These are phyloP conservation scores for Aurelia aurita complex sp. Pacific DNA, from an alignment of 30 jellyfish, hydroid and myxozoan species.

Conservation along the genomic window DNA sequence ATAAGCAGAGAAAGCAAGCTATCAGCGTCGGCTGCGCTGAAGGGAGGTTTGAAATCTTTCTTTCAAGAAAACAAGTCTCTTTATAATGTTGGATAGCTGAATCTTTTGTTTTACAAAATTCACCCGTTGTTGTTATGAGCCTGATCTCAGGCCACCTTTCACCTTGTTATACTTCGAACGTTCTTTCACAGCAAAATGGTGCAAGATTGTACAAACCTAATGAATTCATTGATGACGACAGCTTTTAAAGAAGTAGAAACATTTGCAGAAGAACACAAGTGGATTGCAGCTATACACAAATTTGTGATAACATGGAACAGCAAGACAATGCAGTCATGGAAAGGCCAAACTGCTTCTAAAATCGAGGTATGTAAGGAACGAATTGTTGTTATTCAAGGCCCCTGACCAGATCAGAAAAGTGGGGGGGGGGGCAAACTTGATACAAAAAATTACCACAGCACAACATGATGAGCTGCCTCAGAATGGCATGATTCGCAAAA, in stretches of 20 bases:
- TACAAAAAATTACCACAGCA: too few relatives aligned
- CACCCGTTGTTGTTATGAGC: background rate
- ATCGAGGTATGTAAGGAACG: conserved; percentile 44
- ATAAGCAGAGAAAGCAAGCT: background rate
- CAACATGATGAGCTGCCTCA: too few relatives aligned
- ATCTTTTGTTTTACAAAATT: background rate
- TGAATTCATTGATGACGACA: conserved; percentile 34
- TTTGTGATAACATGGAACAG: conserved; percentile 66
- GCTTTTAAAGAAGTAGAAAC: conserved; percentile 44
- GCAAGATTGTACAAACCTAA: conserved; percentile 22
- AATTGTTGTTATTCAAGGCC: background rate
- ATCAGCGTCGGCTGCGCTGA: background rate
- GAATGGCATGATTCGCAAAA: too few relatives aligned
- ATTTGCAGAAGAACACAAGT: conserved; percentile 39
- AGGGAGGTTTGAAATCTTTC: background rate
- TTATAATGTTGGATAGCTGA: background rate
- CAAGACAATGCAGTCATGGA: conserved; percentile 50
- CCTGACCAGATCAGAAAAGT: too few relatives aligned
- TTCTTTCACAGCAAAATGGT: conserved; percentile 16
- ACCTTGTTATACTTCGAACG: background rate
- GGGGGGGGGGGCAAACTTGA: too few relatives aligned
- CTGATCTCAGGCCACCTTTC: background rate
- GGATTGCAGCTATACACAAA: conserved; percentile 50
- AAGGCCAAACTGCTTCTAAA: conserved; percentile 76
- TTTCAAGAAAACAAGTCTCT: background rate